phyloP scores from a whole-genome alignment of 2,113 vertebrate genomes.

The Symphodus melops region DNA sequence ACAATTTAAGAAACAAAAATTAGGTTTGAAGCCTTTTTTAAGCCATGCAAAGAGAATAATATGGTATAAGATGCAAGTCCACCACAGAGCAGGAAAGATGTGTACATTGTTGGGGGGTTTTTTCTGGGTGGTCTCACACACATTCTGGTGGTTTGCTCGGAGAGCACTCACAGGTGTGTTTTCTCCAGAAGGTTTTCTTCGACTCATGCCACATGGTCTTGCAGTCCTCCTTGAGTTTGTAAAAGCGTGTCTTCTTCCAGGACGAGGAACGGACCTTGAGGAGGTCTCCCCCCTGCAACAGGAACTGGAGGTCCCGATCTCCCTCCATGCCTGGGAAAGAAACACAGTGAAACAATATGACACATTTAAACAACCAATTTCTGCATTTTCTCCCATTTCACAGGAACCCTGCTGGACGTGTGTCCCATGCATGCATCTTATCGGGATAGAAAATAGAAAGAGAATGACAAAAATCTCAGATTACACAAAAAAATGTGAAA shows the following conservation, averaged over 20 bases:
- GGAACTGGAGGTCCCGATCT: slow-evolving; percentile 89
- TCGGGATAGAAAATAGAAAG: background rate
- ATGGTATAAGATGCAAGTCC: background rate
- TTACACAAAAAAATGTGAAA: background rate
- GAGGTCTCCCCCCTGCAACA: slow-evolving; percentile 91
- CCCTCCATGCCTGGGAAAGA: slow-evolving; percentile 86
- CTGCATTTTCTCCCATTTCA: background rate
- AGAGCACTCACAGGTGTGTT: slow-evolving; percentile 80
- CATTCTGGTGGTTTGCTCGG: slow-evolving; percentile 12
- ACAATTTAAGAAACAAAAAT: background rate
- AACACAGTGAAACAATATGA: background rate
- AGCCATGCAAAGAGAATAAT: background rate
- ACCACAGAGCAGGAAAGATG: slow-evolving; percentile 9
- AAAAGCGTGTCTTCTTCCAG: slow-evolving; percentile 92
- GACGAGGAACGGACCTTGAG: slow-evolving; percentile 92
- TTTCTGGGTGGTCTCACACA: slow-evolving; percentile 32
- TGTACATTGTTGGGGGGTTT: too few relatives aligned
- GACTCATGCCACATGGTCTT: slow-evolving; percentile 97
- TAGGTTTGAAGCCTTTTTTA: background rate
- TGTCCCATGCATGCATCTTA: background rate
- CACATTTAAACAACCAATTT: background rate
- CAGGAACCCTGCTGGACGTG: background rate
- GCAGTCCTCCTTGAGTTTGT: slow-evolving; percentile 95
- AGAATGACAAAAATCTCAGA: too few relatives aligned
- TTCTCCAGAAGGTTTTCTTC: slow-evolving; percentile 86